These are phyloP conservation scores for Endotricha flammealis DNA, from an alignment of 2,888 invertebrate genomes.

Conservation along the genomic window DNA sequence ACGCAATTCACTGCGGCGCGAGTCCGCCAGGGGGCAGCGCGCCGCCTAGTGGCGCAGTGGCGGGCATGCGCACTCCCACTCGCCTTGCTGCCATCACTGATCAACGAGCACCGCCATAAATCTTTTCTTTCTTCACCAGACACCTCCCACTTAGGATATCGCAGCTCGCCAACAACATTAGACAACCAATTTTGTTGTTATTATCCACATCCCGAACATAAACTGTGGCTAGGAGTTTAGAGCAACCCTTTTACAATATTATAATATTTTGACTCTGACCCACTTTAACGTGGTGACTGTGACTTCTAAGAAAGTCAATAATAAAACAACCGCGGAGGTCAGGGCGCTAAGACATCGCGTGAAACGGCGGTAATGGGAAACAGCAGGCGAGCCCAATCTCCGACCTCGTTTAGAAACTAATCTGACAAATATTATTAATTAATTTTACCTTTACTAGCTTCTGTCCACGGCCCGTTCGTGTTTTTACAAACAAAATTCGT, in stretches of 20 bases:
- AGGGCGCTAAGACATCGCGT: slow-evolving; percentile 59
- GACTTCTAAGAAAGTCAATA: slow-evolving; percentile 53
- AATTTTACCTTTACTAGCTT: no score
- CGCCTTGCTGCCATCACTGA: slow-evolving; percentile 23
- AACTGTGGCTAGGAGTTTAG: neutral
- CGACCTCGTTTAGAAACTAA: slow-evolving; percentile 37
- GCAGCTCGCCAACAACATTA: slow-evolving; percentile 2
- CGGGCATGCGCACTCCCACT: slow-evolving; percentile 67
- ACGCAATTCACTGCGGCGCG: slow-evolving; percentile 73
- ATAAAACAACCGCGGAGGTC: slow-evolving; percentile 49
- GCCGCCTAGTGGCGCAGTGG: slow-evolving; percentile 72
- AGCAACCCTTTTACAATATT: slow-evolving; percentile 18
- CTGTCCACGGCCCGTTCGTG: no score
- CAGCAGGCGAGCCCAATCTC: slow-evolving; percentile 50
- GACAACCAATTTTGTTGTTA: slow-evolving; percentile 6
- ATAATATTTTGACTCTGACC: no score
- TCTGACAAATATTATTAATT: slow-evolving; percentile 18
- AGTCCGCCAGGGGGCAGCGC: slow-evolving; percentile 74
- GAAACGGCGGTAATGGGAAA: slow-evolving; percentile 45
- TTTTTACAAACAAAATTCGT: no score
- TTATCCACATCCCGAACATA: slow-evolving; percentile 1
- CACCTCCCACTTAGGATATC: slow-evolving; percentile 24
- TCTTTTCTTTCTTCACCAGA: slow-evolving; percentile 39
- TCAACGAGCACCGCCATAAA: slow-evolving; percentile 33
- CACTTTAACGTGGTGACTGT: slow-evolving; percentile 26